Evolutionary conservation across 2,888 invertebrate genomes (phyloP), one percentile per base, ranked within the genome.

Genomic region (Papilio gigon): DNA sequence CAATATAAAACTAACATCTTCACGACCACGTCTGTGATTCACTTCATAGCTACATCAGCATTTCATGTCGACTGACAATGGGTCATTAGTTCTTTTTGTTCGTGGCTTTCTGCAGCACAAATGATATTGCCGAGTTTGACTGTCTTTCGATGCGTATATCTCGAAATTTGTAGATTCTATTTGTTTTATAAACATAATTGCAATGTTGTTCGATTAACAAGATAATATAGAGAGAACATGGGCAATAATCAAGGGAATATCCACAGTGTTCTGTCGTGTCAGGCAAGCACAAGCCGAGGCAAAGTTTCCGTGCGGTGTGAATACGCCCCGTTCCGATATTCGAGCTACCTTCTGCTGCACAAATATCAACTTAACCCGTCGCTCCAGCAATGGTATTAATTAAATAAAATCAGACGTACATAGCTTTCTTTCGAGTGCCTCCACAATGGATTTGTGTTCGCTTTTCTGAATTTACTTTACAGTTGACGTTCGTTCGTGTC

Each of bases 281-380:
- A 68, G 70, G 71, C 70, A 68, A 73, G 75, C 73, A 75, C 82
- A 78, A 84, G 84, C 84, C 82, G 82, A 79, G 80, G 80, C 76
- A 78, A 89, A 88, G 84, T 89, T 88, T 86, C 82, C 75, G 76
- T 76, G 80, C 82, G 77, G 84, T 81, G 84, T 85, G 86, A 85
- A 85, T 82, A 50, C 60, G 82, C 85, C 71, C 42, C 79, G 82
- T 81, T 80, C 83, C 85, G 85, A 89, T 89, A 88, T 83, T 81
- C 81, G 81, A 81, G 80, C 80, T 75, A 85, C 85, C 85, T 84
- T 82, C 80, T 76, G 81, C 80, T 82, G 80, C 76, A 81, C 80
- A 82, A 84, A 84, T 81, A 82, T 73, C 74, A 75, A 74, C 74
- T 75, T 74, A 72, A 70, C 63, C 66, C 50, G 64, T 27, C 25